These are phyloP conservation scores for Mimas tiliae DNA, from an alignment of 2,888 invertebrate species.

Conservation along the genomic window DNA sequence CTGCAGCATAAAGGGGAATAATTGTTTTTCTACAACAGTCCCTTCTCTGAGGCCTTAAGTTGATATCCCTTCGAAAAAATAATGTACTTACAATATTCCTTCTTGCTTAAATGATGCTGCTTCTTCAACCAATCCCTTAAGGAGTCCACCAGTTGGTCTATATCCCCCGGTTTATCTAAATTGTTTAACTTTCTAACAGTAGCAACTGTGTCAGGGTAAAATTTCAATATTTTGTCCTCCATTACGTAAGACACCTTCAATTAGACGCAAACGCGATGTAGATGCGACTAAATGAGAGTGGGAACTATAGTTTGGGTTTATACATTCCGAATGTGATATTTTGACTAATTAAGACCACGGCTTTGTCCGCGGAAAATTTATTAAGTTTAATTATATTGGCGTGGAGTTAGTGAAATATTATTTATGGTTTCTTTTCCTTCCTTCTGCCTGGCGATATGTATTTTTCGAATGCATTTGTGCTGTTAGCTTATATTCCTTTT, in stretches of 20 bases:
- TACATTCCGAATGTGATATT: neutral
- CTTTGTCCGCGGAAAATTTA: too few relatives aligned
- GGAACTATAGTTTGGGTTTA: neutral
- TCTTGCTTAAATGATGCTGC: conserved; percentile 47
- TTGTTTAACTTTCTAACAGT: conserved; percentile 39
- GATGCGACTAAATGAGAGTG: neutral
- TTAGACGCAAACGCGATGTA: conserved; percentile 15
- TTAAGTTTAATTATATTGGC: too few relatives aligned
- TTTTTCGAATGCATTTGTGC: too few relatives aligned
- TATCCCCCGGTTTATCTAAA: conserved; percentile 45
- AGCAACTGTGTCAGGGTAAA: conserved; percentile 36
- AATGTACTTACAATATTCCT: conserved; percentile 44
- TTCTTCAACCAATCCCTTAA: conserved; percentile 46
- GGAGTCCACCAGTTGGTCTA: conserved; percentile 42
- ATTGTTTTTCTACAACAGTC: too few relatives aligned
- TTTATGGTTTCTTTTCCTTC: too few relatives aligned
- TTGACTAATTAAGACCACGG: neutral
- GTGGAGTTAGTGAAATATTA: too few relatives aligned
- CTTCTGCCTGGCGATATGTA: too few relatives aligned
- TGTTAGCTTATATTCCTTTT: too few relatives aligned
- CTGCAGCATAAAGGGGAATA: too few relatives aligned
- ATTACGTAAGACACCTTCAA: conserved; percentile 25
- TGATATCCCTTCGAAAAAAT: too few relatives aligned
- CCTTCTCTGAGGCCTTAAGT: too few relatives aligned
- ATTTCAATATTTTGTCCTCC: conserved; percentile 36